Base-by-base conservation (phyloP, 92 coral and sea anemone species). In the Hydrozoanthus gracilis region DNA sequence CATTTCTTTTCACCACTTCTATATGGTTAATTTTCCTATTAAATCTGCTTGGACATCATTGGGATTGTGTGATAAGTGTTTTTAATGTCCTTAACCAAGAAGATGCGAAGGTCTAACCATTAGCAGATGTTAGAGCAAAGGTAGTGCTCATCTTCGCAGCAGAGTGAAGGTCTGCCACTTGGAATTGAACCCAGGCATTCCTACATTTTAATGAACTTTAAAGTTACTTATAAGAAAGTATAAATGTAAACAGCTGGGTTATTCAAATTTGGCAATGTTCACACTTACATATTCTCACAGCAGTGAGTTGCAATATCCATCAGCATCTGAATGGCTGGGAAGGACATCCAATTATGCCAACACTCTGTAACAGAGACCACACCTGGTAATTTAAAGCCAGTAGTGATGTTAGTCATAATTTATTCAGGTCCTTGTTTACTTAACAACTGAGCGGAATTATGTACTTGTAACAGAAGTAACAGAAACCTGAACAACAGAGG, bases 241-340 rank as follows among this genome's bases (percentile, higher is more conserved):
- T 76, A 2, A 78, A 54, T 11, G 68, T 50, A 35, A 45, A 60
- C 45, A 50, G 64, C 60, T 51, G 3, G 20, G 11, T 46, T 47
- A n/a, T 73, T 73, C 54, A 62, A 62, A 3, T 3, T 66, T 68
- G 13, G 44, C 13, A 83, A 66, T 13, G 49, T 11, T 44, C 15
- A 45, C 2, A 86, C 99, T 93, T 84, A 96, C 99, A 96, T 83
- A 79, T 93, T 95, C 54, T 96, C 90, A 88, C 98, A 95, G 87
- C 99, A 96, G n/a, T 95, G 96, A 20, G 95, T 91, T 68, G 95
- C 91, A 64, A 96, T 95, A 70, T 94, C 95, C 94, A 96, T 96
- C 78, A 96, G 87, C 92, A 95, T 91, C 79, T 96, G 99, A 74
- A 93, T 92, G 49, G 99, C 96, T 54, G 99, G 99, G 73, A 93